phyloP scores from a whole-genome alignment of 2,113 vertebrate genomes.

The Trogon surrucura region DNA sequence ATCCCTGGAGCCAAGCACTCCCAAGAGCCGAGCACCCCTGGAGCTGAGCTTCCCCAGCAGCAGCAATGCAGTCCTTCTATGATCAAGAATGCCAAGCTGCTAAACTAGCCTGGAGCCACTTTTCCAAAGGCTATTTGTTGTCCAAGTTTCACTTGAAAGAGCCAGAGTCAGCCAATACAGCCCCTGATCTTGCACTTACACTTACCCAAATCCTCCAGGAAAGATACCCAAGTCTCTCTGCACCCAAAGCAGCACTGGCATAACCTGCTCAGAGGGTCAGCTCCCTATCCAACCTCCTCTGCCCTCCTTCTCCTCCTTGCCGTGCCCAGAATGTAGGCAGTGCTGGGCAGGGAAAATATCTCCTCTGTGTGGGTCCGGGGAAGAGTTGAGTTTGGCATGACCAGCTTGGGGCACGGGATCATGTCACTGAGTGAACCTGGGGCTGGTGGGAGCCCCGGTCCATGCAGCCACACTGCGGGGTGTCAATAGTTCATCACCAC shows the following conservation, averaged over 20 bases:
- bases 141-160: neutral
- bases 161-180: neutral
- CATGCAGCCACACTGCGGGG: rapidly evolving
- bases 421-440: neutral
- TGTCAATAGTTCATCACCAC: neutral
- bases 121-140: neutral
- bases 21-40: neutral
- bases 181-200: neutral
- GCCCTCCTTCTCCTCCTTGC: neutral
- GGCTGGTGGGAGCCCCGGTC: rapidly evolving
- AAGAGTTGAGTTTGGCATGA: neutral
- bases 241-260: neutral
- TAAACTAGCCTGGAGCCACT: neutral
- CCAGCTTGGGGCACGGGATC: rapidly evolving
- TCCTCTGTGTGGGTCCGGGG: neutral
- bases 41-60: neutral
- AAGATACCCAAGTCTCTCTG: neutral
- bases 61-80: neutral
- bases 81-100: neutral
- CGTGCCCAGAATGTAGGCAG: neutral
- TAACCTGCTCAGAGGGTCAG: neutral
- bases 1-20: neutral
- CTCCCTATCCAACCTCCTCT: neutral
- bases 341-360: neutral
- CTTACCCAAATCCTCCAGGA: neutral